Base-by-base conservation (phyloP, 30 jellyfish, hydroid and myxozoan genomes). In the Sanderia malayensis region DNA sequence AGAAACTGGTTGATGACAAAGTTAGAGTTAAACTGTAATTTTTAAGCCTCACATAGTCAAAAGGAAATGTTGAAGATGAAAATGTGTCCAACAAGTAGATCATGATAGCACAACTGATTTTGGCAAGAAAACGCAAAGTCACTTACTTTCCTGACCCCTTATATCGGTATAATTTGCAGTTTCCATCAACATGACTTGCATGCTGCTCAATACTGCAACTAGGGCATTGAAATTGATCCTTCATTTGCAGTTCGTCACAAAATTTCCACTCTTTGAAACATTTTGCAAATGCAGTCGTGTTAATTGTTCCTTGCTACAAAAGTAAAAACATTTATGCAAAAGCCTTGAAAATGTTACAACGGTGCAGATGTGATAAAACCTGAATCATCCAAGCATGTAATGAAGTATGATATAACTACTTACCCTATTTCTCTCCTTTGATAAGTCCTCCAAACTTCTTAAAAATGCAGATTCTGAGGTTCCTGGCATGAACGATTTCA, bases 141-240 rank as follows among this genome's bases (percentile, higher is more conserved):
- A 20, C 28, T 22, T 15, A 62, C 74, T 61, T 62, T 25, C 74
- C 74, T 37, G 52, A 37, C 13, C 52, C 52, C 52, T 37, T 37
- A 13, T 37, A 37, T 4, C 52, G 52, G 13, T 37, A 37, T 4
- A 37, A 13, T 13, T 37, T 37, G 13, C 52, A 37, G 52, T 37
- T 37, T 37, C 84, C 84, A 71, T 71, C 84, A 13, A 71, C 84
- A 34, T 71, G 84, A 63, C 84, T 33, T 28, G 60, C 29, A 37
- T 71, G 84, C 37, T 71, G 84, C 25, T 71, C 24, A 18, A 71
- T 55, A 7, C 26, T 63, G 61, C 84, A 71, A 49, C 74, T 23
- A 1, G 84, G 84, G 61, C 84, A 71, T 53, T 71, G 59, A 30
- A 46, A 22, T 13, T 9, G 19, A 45, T 37, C 44, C 19, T 46